A percentile compares a stretch with the other conserved stretches of the same genome.
phyloP scores from a whole-genome alignment of 2,113 vertebrate genomes.

The Rhinoderma darwinii region DNA sequence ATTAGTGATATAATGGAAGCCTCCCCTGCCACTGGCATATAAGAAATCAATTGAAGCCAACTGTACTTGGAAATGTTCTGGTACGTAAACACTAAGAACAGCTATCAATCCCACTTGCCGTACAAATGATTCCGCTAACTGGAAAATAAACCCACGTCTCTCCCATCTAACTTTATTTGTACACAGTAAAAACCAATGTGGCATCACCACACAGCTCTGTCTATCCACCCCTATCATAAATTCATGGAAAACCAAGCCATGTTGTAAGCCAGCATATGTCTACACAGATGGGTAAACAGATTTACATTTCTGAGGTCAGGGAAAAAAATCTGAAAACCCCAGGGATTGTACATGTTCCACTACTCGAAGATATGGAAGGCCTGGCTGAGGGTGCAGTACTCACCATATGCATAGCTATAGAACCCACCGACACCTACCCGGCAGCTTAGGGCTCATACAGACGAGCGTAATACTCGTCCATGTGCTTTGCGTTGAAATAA shows the following conservation, averaged over 20 bases:
- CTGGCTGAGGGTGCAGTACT: neutral
- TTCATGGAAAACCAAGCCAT: slow-evolving; percentile 33
- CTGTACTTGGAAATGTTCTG: slow-evolving; percentile 53
- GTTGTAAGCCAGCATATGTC: slow-evolving; percentile 41
- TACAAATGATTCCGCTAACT: slow-evolving; percentile 49
- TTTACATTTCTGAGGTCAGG: slow-evolving; percentile 43
- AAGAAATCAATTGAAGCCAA: slow-evolving; percentile 53
- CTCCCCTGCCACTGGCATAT: slow-evolving; percentile 40
- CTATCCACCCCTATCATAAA: slow-evolving; percentile 50
- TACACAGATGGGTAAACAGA: slow-evolving; percentile 47
- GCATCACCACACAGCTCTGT: slow-evolving; percentile 37
- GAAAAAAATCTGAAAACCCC: neutral
- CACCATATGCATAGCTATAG: neutral
- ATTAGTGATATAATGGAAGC: slow-evolving; percentile 36
- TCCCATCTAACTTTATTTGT: slow-evolving; percentile 55
- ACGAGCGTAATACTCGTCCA: too few species aligned
- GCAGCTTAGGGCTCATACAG: too few species aligned
- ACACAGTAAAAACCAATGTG: slow-evolving; percentile 53
- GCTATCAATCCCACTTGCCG: slow-evolving; percentile 49
- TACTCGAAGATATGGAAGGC: neutral
- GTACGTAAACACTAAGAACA: slow-evolving; percentile 52
- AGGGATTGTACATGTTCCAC: neutral
- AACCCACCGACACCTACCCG: neutral
- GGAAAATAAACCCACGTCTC: slow-evolving; percentile 46
- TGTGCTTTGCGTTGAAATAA: too few species aligned